These are phyloP conservation scores for Metallyticus violacea DNA, from an alignment of 2,888 invertebrate species.

Conservation along the genomic window DNA sequence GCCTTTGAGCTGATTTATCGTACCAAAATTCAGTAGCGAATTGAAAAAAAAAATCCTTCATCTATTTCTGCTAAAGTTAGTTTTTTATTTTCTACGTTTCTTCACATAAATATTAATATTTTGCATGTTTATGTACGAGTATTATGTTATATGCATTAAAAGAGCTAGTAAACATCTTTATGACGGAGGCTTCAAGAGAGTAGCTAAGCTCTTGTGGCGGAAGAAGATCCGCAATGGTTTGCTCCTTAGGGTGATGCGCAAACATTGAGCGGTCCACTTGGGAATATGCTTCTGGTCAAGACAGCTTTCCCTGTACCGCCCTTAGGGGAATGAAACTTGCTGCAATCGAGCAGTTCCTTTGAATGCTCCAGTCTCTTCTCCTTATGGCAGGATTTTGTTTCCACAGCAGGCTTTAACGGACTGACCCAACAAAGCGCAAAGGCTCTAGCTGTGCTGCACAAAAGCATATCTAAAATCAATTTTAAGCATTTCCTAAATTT, in stretches of 20 bases:
- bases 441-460: background rate
- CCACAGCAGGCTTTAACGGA: background rate
- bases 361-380: too few species aligned
- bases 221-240: background rate
- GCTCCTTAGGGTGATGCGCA: background rate
- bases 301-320: background rate
- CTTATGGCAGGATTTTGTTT: background rate
- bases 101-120: too few species aligned
- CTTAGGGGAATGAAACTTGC: background rate
- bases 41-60: too few species aligned
- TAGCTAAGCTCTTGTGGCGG: background rate
- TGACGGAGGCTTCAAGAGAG: too few species aligned
- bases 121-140: too few species aligned
- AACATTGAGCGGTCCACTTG: background rate
- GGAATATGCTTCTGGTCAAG: background rate
- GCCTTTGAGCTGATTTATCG: too few species aligned
- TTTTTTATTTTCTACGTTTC: too few species aligned
- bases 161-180: too few species aligned
- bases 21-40: too few species aligned
- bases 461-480: background rate
- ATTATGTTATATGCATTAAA: too few species aligned
- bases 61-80: too few species aligned
- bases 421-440: background rate
- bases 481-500: background rate
- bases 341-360: background rate